Evolutionary conservation across 2,888 invertebrate species (phyloP).

Genomic region (Drosophila recens): DNA sequence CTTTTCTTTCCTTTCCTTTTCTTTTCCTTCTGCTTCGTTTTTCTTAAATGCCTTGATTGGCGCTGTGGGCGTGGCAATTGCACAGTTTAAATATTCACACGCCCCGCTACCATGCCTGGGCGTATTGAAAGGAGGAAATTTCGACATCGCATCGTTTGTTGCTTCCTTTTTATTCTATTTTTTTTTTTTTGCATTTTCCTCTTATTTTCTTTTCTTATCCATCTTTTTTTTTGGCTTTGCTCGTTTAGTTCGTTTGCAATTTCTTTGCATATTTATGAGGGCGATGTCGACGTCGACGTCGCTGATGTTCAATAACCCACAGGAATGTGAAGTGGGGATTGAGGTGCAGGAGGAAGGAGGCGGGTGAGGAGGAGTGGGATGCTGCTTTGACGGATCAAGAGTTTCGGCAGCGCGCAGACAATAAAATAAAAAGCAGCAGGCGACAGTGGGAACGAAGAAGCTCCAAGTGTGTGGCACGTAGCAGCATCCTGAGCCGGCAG

Average conservation of each 20-base stretch:
- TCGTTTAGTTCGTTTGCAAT: slow-evolving; percentile 72
- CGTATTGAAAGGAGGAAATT: slow-evolving; percentile 30
- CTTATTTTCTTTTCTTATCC: slow-evolving; percentile 25
- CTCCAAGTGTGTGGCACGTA: slow-evolving; percentile 42
- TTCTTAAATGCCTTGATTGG: slow-evolving; percentile 53
- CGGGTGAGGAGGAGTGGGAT: not conserved
- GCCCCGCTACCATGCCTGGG: slow-evolving; percentile 17
- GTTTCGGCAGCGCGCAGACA: slow-evolving; percentile 50
- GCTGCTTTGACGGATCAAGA: slow-evolving; percentile 53
- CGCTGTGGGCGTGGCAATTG: slow-evolving; percentile 61
- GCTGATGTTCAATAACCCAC: slow-evolving; percentile 53
- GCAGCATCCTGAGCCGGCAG: slow-evolving; percentile 50
- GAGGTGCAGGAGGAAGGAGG: not conserved
- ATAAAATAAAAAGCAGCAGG: slow-evolving; percentile 39
- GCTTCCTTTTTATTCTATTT: slow-evolving; percentile 21
- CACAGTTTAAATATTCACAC: slow-evolving; percentile 54
- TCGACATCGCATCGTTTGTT: slow-evolving; percentile 36
- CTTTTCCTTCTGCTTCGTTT: not conserved
- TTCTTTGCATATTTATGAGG: slow-evolving; percentile 77
- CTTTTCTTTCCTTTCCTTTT: not conserved
- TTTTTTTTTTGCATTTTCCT: slow-evolving; percentile 13
- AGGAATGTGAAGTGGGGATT: slow-evolving; percentile 36
- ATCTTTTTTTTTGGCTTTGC: slow-evolving; percentile 39
- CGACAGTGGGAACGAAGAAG: slow-evolving; percentile 17
- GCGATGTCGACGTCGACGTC: slow-evolving; percentile 34